Conservation (phyloP, 2,797 vertebrate genomes). For the Ciconia nigra region DNA sequence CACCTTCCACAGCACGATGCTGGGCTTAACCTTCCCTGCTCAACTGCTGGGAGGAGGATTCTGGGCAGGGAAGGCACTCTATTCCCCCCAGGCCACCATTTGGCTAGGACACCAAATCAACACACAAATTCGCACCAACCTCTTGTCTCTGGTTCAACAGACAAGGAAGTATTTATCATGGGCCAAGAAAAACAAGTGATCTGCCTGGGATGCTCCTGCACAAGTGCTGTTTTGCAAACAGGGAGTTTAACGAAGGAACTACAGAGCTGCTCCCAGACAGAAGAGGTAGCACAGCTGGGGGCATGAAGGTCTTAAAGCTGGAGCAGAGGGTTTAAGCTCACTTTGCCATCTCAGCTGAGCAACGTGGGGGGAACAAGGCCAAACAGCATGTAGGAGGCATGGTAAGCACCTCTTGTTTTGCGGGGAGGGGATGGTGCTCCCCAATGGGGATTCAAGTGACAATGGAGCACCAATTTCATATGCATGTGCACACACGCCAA, state of each 20-base stretch:
- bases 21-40: neutral
- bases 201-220: neutral
- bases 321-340: neutral
- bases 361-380: neutral
- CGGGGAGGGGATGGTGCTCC: neutral
- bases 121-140: neutral
- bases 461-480: neutral
- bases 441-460: neutral
- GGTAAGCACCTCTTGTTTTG: rapidly evolving
- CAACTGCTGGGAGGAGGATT: neutral
- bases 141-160: neutral
- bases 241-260: neutral
- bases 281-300: neutral
- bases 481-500: rapidly evolving
- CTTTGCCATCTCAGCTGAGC: neutral
- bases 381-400: neutral
- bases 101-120: conserved; percentile 3
- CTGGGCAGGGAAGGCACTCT: neutral
- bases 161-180: neutral
- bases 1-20: neutral
- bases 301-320: neutral
- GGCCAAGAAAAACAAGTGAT: neutral
- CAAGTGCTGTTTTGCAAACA: neutral
- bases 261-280: neutral
- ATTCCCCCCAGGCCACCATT: neutral